Evolutionary conservation across 2,113 vertebrate genomes (phyloP).

Genomic region (Polypterus bichir): DNA sequence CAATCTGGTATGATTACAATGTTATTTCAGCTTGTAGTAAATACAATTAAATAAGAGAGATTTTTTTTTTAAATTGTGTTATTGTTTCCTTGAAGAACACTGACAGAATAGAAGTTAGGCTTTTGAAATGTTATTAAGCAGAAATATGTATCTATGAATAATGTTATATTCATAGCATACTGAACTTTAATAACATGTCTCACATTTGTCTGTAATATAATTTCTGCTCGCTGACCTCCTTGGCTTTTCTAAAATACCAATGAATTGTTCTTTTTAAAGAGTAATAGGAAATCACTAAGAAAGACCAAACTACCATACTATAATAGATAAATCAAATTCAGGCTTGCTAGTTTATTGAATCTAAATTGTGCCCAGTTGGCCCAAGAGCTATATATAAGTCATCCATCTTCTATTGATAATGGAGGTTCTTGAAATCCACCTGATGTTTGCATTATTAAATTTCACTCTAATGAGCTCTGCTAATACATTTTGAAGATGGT

Average conservation of each 20-base stretch:
- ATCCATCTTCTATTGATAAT: constrained; percentile 93
- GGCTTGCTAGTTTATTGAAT: constrained; percentile 88
- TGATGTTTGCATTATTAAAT: constrained; percentile 98
- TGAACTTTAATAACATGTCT: constrained; percentile 27
- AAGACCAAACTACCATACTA: constrained; percentile 65
- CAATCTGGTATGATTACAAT: too few species aligned
- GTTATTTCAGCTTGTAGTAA: too few species aligned
- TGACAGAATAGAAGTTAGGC: too few species aligned
- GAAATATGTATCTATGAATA: too few species aligned
- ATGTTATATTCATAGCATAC: constrained; percentile 8
- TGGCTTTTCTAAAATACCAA: constrained; percentile 41
- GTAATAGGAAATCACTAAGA: constrained; percentile 53
- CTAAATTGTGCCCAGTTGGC: constrained; percentile 85
- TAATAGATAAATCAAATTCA: constrained; percentile 93
- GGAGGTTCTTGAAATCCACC: constrained; percentile 85
- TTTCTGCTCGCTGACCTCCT: constrained; percentile 22
- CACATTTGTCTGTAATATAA: constrained; percentile 32
- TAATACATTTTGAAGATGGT: constrained; percentile 87
- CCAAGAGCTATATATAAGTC: constrained; percentile 74
- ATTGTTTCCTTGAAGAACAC: too few species aligned
- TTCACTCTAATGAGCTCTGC: constrained; percentile 90
- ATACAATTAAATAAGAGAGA: too few species aligned
- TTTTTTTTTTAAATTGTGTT: too few species aligned
- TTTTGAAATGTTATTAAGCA: too few species aligned
- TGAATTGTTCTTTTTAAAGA: constrained; percentile 63